phyloP scores from a whole-genome alignment of 2,797 vertebrate genomes.

The Furcifer pardalis region DNA sequence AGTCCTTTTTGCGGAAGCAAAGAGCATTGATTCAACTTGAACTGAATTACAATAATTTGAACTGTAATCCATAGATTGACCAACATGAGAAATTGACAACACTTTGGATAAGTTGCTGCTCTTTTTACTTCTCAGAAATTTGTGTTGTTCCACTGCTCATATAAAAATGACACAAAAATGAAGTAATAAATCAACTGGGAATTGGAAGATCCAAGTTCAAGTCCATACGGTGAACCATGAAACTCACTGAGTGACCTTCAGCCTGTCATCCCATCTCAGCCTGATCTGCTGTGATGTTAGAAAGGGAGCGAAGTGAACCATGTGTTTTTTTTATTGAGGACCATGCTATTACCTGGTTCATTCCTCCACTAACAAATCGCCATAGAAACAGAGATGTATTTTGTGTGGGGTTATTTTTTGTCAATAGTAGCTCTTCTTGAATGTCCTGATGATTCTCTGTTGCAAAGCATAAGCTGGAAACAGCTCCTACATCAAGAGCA shows the following conservation, averaged over 20 bases:
- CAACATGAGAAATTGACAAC: neutral
- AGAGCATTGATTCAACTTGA: no score
- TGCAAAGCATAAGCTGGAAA: neutral
- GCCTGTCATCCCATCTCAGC: no score
- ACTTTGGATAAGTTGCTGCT: neutral
- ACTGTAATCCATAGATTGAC: neutral
- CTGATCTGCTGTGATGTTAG: neutral
- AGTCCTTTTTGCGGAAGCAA: neutral
- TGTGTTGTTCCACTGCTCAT: no score
- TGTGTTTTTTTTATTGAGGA: no score
- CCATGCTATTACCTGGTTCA: neutral
- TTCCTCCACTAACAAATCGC: neutral
- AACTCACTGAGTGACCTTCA: no score
- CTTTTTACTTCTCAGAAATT: neutral
- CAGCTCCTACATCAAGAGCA: neutral
- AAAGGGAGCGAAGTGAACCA: neutral
- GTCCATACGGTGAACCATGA: no score
- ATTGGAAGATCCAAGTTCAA: no score
- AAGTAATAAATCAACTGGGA: no score
- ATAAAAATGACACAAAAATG: no score
- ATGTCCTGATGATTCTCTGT: neutral
- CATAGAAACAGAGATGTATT: neutral
- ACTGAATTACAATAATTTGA: neutral
- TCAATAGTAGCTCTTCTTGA: neutral
- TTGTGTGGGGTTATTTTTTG: no score